These are phyloP conservation scores for Zeugodacus cucurbitae DNA, from an alignment of 1,140 invertebrate species.

Conservation along the genomic window DNA sequence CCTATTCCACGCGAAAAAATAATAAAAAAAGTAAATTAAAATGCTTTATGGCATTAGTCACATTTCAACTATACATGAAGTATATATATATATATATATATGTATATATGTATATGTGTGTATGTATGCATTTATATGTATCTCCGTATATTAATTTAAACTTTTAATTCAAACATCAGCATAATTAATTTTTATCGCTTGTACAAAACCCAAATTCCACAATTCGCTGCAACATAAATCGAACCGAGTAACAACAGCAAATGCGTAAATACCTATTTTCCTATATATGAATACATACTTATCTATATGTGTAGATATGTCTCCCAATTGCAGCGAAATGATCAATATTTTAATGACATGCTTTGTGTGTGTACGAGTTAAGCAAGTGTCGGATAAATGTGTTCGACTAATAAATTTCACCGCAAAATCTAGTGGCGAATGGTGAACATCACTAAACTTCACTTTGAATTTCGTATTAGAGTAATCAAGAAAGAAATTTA, in stretches of 20 bases:
- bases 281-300: neutral
- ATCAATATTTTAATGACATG: conserved; percentile 10
- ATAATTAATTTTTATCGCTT: conserved; percentile 11
- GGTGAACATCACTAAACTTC: neutral
- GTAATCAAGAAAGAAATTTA: conserved; percentile 19
- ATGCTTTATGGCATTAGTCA: neutral
- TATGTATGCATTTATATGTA: no score
- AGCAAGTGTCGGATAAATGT: neutral
- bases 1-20: neutral
- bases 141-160: neutral
- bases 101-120: neutral
- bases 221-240: neutral
- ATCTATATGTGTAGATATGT: neutral
- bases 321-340: neutral
- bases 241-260: no score
- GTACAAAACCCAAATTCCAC: neutral
- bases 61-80: neutral
- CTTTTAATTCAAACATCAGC: neutral
- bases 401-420: neutral
- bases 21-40: neutral
- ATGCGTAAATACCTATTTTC: neutral
- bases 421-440: neutral
- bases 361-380: neutral
- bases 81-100: no score
- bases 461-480: neutral